Evolutionary conservation across 2,888 invertebrate genomes (phyloP), one percentile per base, ranked within the genome.

Genomic region (Drosophila melanosoma): DNA sequence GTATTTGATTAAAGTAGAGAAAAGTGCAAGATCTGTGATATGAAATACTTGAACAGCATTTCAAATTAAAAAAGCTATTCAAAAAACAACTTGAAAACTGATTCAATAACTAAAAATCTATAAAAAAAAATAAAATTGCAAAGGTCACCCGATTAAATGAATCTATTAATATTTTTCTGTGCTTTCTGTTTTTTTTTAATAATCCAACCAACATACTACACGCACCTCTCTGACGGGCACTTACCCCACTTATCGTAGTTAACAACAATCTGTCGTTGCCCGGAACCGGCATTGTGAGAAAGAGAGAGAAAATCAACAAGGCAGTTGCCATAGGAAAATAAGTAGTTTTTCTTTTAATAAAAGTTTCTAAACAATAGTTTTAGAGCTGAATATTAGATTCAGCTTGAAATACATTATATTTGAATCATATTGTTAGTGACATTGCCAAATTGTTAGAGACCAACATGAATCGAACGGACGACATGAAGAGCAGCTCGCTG

Each of bases 391-490:
- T 52, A 48, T 23, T 32, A 35, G 33, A 57, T 63, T n/a, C 42
- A 49, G 42, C 15, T 48, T 7, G 17, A 56, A 26, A 58, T 40
- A 67, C 12, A 15, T 23, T n/a, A 17, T 36, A 62, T 20, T 35
- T 3, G 12, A 17, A 26, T 52, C 23, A 12, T 20, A 45, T 36
- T 48, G 29, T 26, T 26, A 38, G 35, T 38, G 36, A 32, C n/a
- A 33, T 26, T 20, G 51, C 49, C 52, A 35, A 26, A 57, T 63
- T 51, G 29, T 56, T 35, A 45, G 26, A 49, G 29, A 33, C 40
- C 57, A 78, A 45, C 35, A 81, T 74, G 83, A 83, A 87, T 64
- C 72, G 71, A 52, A 83, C 84, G 54, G 87, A 90, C 60, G 89
- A 90, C 51, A 83, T 81, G 81, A 90, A 86, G 73, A 60, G 48